phyloP scores from a whole-genome alignment of 2,888 invertebrate genomes.

The Seladonia tumulorum region DNA sequence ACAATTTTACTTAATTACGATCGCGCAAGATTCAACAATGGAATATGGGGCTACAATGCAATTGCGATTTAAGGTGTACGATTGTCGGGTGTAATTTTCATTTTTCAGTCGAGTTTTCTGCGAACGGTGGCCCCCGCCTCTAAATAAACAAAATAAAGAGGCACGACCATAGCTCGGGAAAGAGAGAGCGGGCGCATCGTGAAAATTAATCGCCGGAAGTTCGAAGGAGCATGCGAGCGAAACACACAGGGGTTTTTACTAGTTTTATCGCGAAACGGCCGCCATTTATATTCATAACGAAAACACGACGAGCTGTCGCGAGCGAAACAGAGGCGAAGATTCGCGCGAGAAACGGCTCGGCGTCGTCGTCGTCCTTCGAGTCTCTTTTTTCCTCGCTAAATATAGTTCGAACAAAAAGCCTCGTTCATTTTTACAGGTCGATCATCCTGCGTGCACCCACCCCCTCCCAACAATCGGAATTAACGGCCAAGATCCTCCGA shows the following conservation, averaged over 20 bases:
- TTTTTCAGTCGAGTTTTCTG: background rate
- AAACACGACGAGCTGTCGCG: constrained; percentile 43
- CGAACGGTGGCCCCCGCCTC: background rate
- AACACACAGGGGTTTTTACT: constrained; percentile 29
- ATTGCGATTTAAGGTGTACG: background rate
- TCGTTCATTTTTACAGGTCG: background rate
- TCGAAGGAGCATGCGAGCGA: constrained; percentile 26
- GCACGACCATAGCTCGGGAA: background rate
- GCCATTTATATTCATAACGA: constrained; percentile 54
- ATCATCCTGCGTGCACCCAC: background rate
- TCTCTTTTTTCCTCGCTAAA: background rate
- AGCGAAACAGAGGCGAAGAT: constrained; percentile 38
- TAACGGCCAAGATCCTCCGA: background rate
- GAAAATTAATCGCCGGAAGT: constrained; percentile 36
- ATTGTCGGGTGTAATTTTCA: background rate
- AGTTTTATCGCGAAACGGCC: constrained; percentile 29
- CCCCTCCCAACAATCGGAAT: background rate
- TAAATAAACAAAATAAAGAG: background rate
- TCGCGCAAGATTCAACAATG: too few relatives aligned
- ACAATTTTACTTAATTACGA: background rate
- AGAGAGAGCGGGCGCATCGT: background rate
- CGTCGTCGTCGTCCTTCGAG: background rate
- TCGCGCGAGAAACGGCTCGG: constrained; percentile 29
- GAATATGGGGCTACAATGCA: too few relatives aligned
- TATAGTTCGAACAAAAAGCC: background rate